Evolutionary conservation across 1,140 invertebrate species (phyloP).

Genomic region (Anagrus nilaparvatae): DNA sequence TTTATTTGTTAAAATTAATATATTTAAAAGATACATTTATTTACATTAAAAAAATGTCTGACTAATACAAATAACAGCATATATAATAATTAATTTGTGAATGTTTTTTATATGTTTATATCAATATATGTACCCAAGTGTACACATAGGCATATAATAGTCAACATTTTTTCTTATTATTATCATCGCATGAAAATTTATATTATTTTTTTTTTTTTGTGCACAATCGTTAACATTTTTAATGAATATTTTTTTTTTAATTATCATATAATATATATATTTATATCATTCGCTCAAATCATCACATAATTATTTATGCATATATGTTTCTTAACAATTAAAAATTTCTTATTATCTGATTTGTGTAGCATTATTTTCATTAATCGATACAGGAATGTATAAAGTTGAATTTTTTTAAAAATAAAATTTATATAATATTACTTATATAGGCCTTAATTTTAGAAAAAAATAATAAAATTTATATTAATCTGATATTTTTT

Average conservation of each 20-base stretch:
- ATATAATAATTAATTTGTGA: conserved; percentile 15
- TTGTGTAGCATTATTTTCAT: conserved; percentile 24
- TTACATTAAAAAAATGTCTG: conserved; percentile 39
- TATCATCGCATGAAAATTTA: too few relatives aligned
- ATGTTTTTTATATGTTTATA: conserved; percentile 18
- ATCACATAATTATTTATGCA: conserved; percentile 9
- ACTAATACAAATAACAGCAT: conserved; percentile 29
- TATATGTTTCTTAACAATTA: conserved; percentile 17
- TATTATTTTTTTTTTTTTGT: too few relatives aligned
- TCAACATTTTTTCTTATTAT: neutral
- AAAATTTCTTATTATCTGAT: conserved; percentile 22
- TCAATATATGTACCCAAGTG: conserved; percentile 11
- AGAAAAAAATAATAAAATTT: conserved; percentile 12
- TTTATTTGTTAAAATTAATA: conserved; percentile 38
- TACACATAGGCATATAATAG: conserved; percentile 5
- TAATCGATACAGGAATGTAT: conserved; percentile 34
- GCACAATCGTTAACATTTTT: conserved; percentile 23
- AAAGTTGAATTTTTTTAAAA: conserved; percentile 21
- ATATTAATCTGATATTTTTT: conserved; percentile 13
- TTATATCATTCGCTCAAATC: conserved; percentile 4
- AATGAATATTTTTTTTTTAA: conserved; percentile 10
- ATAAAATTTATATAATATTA: conserved; percentile 9
- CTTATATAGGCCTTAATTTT: too few relatives aligned
- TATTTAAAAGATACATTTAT: conserved; percentile 38
- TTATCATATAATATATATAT: conserved; percentile 9